Evolutionary conservation across 2,113 vertebrate genomes (phyloP).

Genomic region (Aptenodytes forsteri): DNA sequence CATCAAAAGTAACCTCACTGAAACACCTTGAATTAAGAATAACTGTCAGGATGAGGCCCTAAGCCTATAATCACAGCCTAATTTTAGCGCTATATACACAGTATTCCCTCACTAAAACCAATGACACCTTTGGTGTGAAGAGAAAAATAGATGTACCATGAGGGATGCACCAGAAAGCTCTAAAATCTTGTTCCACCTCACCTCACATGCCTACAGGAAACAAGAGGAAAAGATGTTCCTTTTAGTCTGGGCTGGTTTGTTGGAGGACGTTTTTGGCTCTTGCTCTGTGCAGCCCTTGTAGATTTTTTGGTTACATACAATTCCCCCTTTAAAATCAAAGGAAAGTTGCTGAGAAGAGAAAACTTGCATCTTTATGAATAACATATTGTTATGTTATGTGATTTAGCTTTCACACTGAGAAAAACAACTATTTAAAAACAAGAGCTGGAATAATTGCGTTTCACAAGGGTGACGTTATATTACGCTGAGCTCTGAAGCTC

Average conservation of each 20-base stretch:
- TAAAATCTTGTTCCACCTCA: background rate
- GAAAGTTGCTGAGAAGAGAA: slow-evolving; percentile 1
- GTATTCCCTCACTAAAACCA: background rate
- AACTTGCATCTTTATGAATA: background rate
- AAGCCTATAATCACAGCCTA: background rate
- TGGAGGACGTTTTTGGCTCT: background rate
- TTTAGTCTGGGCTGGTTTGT: background rate
- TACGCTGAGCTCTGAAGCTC: slow-evolving; percentile 54
- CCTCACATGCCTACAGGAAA: background rate
- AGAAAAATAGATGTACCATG: background rate
- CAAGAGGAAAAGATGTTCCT: background rate
- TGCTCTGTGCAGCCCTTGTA: background rate
- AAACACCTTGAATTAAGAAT: background rate
- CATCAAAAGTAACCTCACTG: background rate
- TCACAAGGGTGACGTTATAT: slow-evolving; percentile 61
- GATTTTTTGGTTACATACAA: background rate
- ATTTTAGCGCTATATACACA: background rate
- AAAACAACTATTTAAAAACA: slow-evolving; percentile 67
- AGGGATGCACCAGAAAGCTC: background rate
- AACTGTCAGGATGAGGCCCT: background rate
- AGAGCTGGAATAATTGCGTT: slow-evolving; percentile 70
- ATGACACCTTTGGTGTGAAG: background rate
- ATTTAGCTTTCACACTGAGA: slow-evolving; percentile 52
- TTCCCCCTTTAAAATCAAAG: slow-evolving; percentile 52
- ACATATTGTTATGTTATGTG: background rate